These are phyloP conservation scores for Oreochromis grahami DNA, from an alignment of 2,797 vertebrate species.

Conservation along the genomic window DNA sequence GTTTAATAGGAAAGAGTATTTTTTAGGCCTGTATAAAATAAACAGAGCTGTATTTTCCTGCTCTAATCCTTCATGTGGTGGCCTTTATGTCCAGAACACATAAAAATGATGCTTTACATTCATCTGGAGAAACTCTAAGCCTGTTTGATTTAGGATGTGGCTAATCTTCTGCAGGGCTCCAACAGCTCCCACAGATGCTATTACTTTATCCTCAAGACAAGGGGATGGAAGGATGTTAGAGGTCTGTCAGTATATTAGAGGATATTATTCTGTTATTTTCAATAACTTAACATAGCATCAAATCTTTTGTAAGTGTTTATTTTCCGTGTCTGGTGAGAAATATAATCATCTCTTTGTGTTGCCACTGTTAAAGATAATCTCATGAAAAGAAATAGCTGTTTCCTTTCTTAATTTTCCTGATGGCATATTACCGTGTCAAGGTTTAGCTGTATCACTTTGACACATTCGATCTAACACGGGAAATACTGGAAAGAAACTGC, in stretches of 20 bases:
- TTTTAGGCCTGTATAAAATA: conserved; percentile 36
- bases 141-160: conserved; percentile 57
- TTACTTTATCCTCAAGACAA: neutral
- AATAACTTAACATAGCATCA: neutral
- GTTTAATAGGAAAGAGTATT: conserved; percentile 1
- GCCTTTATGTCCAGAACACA: conserved; percentile 27
- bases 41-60: conserved; percentile 22
- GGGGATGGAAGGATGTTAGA: neutral
- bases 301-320: neutral
- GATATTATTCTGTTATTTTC: neutral
- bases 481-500: neutral
- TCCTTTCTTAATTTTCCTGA: neutral
- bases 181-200: neutral
- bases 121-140: conserved; percentile 27
- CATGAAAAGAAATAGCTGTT: neutral
- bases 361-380: neutral
- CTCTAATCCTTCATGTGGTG: conserved; percentile 41
- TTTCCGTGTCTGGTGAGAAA: neutral
- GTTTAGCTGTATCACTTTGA: neutral
- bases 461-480: neutral
- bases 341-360: neutral
- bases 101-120: conserved; percentile 29
- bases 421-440: neutral
- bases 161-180: conserved; percentile 19
- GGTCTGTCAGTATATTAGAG: neutral